These are phyloP conservation scores for Sporophila hypoxantha DNA, from an alignment of 2,113 vertebrate genomes.

Conservation along the genomic window DNA sequence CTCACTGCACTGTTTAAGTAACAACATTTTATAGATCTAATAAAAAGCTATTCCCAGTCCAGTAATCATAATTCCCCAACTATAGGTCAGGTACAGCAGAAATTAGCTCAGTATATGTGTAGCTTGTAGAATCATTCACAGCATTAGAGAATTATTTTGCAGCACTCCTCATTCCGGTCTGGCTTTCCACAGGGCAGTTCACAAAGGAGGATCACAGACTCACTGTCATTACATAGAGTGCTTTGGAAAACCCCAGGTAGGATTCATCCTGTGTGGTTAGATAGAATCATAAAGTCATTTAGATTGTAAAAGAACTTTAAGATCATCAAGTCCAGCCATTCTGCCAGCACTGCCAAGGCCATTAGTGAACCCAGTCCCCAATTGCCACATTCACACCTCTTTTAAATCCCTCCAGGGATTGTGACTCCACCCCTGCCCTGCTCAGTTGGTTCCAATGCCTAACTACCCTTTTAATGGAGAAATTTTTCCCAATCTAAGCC, in stretches of 20 bases:
- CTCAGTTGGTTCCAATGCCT: background rate
- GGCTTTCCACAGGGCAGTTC: background rate
- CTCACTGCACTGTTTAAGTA: background rate
- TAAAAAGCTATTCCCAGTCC: background rate
- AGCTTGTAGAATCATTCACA: background rate
- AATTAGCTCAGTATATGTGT: background rate
- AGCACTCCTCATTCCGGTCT: background rate
- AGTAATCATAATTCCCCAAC: background rate
- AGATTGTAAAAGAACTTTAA: background rate
- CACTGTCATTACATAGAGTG: fast-evolving
- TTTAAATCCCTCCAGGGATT: background rate
- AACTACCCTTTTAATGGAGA: background rate
- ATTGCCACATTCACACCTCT: too few relatives aligned
- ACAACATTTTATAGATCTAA: slow-evolving; percentile 2
- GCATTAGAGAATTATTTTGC: background rate
- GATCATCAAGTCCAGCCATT: background rate
- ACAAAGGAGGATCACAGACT: background rate
- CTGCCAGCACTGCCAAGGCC: background rate
- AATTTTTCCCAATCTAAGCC: background rate
- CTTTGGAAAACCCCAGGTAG: background rate
- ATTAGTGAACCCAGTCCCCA: background rate
- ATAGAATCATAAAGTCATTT: background rate
- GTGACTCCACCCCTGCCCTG: background rate
- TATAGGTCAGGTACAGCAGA: background rate
- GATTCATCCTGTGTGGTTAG: background rate